Conservation (phyloP, 2,797 vertebrate genomes). For the Momotus momota region DNA sequence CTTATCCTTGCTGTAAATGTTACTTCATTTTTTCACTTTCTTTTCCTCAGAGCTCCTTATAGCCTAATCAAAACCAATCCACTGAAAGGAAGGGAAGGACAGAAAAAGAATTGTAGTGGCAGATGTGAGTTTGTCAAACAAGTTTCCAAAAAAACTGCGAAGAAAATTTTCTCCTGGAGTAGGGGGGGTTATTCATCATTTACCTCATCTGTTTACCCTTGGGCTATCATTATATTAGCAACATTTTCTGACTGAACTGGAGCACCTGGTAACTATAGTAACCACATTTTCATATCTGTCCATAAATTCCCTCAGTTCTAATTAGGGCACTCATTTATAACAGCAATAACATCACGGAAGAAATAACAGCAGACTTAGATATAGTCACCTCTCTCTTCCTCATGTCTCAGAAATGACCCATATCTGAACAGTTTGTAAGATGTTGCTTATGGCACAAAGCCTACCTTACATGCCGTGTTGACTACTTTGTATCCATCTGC, state of each 20-base stretch:
- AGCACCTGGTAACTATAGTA: slow-evolving; percentile 72
- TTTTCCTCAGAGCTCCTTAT: neutral
- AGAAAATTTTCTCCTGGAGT: slow-evolving; percentile 22
- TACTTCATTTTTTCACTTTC: neutral
- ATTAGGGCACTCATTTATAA: slow-evolving; percentile 63
- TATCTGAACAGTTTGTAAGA: neutral
- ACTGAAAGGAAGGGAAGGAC: neutral
- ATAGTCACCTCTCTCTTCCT: neutral
- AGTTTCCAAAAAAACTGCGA: neutral
- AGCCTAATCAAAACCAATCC: neutral
- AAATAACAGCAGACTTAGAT: slow-evolving; percentile 6
- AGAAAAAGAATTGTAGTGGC: neutral
- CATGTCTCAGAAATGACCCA: neutral
- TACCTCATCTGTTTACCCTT: slow-evolving; percentile 56
- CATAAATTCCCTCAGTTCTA: slow-evolving; percentile 58
- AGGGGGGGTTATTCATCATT: slow-evolving; percentile 8
- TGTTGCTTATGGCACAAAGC: neutral
- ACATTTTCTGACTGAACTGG: slow-evolving; percentile 37
- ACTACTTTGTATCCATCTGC: neutral
- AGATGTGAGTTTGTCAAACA: neutral
- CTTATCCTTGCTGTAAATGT: neutral
- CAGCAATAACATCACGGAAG: neutral
- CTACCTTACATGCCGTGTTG: neutral
- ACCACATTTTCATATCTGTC: slow-evolving; percentile 66
- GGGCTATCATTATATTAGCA: slow-evolving; percentile 46